Evolutionary conservation across 1,140 invertebrate genomes (phyloP), one percentile per base, ranked within the genome.

Genomic region (Trichonephila inaurata): DNA sequence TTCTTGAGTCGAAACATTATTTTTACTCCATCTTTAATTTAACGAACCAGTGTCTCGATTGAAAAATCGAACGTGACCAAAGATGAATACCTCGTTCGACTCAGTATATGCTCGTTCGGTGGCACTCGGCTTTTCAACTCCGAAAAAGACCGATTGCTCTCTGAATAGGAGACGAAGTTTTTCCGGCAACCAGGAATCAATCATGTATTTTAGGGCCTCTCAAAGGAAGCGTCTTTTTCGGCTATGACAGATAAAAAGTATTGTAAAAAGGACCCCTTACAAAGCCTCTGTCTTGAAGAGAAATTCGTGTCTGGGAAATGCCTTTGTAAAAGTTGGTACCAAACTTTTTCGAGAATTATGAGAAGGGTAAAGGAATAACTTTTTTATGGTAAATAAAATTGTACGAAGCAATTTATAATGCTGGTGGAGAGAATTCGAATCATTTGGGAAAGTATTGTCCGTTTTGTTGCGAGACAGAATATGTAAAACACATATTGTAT

Each of bases 141-240:
- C n/a, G 66, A 3, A 14, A 24, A 69, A 69, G 66, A 69, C n/a
- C 21, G n/a, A 69, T 69, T 28, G 66, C n/a, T 69, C 6, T 21
- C 7, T 69, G 66, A 69, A 69, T 69, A 24, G 66, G 21, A 6
- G 24, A 24, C 66, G 66, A 69, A 69, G n/a, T 69, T 69, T 69
- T 69, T 69, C 66, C 66, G 66, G 66, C 24, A 69, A 28, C 66
- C 33, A 40, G 33, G 72, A 77, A 77, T 77, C 72, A 40, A 77
- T 77, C 72, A 77, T 77, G 72, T 77, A 77, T 33, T 40, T 77
- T 77, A 77, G 33, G 72, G 24, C 16, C 72, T 33, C 18, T 77
- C 6, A 77, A 77, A 77, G 18, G 28, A 28, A 33, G 72, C 28
- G 16, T 40, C 72, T 77, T 77, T 40, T 77, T 77, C 14, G 33